Conservation (phyloP, 2,797 vertebrate species). For the Cynopterus sphinx region DNA sequence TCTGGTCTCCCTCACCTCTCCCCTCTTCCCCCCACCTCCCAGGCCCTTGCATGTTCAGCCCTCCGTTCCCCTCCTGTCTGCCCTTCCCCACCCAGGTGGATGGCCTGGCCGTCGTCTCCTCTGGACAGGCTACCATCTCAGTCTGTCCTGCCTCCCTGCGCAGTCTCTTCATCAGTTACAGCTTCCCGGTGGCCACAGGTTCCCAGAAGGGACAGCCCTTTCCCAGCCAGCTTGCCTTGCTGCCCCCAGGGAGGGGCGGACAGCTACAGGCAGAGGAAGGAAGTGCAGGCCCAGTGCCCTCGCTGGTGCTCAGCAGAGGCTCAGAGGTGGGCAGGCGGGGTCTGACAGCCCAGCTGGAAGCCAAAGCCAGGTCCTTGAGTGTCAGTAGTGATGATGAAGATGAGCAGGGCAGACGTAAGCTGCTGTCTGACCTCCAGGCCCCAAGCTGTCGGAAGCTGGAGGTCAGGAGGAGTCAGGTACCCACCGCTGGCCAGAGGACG, state of each 20-base stretch:
- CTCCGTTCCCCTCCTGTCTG: fast-evolving
- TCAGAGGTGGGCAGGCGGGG: background rate
- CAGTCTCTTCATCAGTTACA: background rate
- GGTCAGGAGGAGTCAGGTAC: background rate
- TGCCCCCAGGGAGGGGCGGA: background rate
- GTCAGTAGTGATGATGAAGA: background rate
- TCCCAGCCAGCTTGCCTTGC: background rate
- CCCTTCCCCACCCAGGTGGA: background rate
- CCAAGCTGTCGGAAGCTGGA: background rate
- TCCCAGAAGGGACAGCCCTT: slow-evolving; percentile 52
- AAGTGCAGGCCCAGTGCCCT: background rate
- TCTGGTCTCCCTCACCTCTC: background rate
- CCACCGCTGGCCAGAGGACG: background rate
- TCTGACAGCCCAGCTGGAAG: background rate
- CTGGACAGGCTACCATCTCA: background rate
- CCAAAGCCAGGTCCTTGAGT: background rate
- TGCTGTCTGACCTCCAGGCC: background rate
- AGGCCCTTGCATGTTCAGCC: background rate
- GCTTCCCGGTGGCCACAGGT: background rate
- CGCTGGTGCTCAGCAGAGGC: background rate
- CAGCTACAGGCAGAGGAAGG: background rate
- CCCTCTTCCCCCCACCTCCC: fast-evolving
- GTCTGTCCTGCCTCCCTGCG: background rate
- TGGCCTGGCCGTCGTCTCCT: background rate
- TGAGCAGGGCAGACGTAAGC: background rate